Evolutionary conservation across 2,113 vertebrate species (phyloP).

Genomic region (Monopterus albus): DNA sequence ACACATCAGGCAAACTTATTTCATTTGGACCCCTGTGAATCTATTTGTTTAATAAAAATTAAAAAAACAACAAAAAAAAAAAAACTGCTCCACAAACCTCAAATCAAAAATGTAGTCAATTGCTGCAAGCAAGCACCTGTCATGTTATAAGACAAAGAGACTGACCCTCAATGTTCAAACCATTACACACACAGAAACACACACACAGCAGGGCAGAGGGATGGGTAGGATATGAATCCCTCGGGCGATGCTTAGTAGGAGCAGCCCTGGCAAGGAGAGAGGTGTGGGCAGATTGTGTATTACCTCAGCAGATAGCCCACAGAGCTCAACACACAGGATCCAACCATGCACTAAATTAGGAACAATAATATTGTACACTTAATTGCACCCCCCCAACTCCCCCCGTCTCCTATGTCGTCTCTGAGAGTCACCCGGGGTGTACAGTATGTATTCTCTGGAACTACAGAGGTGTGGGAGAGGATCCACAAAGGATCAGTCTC

Average conservation of each 20-base stretch:
- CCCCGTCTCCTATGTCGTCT: slow-evolving; percentile 39
- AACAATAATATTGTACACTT: slow-evolving; percentile 94
- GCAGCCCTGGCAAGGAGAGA: slow-evolving; percentile 91
- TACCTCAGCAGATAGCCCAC: slow-evolving; percentile 95
- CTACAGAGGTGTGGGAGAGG: slow-evolving; percentile 56
- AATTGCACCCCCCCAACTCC: slow-evolving; percentile 81
- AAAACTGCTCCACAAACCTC: background rate
- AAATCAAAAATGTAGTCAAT: slow-evolving; percentile 17
- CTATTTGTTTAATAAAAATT: background rate
- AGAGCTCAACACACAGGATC: slow-evolving; percentile 94
- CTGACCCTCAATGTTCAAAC: slow-evolving; percentile 41
- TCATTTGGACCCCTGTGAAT: background rate
- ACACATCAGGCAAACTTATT: background rate
- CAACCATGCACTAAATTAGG: slow-evolving; percentile 99
- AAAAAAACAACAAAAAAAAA: background rate
- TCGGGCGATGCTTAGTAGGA: slow-evolving; percentile 94
- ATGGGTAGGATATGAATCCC: slow-evolving; percentile 92
- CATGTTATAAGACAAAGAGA: slow-evolving; percentile 54
- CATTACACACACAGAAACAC: background rate
- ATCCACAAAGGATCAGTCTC: slow-evolving; percentile 47
- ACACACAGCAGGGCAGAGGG: slow-evolving; percentile 72
- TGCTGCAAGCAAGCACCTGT: slow-evolving; percentile 55
- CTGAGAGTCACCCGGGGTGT: slow-evolving; percentile 71
- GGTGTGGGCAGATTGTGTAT: slow-evolving; percentile 96
- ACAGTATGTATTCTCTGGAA: slow-evolving; percentile 67